Conservation (phyloP, 2,888 invertebrate species). For the Nezara viridula region DNA sequence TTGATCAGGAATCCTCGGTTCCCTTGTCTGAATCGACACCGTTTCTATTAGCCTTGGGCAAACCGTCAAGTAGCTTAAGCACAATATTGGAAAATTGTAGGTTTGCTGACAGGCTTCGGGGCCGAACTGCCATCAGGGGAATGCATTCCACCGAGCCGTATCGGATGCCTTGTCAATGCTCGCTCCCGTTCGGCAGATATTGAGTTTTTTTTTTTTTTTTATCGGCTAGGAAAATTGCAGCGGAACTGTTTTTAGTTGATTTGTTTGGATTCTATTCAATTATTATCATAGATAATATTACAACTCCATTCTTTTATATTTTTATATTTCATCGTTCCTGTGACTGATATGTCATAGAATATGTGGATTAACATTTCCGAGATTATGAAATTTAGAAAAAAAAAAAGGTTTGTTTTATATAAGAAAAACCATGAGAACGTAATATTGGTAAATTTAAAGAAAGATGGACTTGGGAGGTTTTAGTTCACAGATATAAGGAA, state of each 20-base stretch:
- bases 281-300: too few relatives aligned
- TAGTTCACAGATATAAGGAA: too few relatives aligned
- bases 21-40: conserved; percentile 5
- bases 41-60: conserved; percentile 25
- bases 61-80: conserved; percentile 32
- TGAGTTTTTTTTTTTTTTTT: background rate
- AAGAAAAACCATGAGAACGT: too few relatives aligned
- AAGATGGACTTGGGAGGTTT: too few relatives aligned
- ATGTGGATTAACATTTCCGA: too few relatives aligned
- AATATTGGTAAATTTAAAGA: too few relatives aligned
- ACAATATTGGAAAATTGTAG: conserved; percentile 20
- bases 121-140: background rate
- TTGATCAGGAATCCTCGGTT: conserved; percentile 30
- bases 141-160: background rate
- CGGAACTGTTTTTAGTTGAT: background rate
- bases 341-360: too few relatives aligned
- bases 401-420: too few relatives aligned
- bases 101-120: background rate
- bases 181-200: background rate
- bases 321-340: too few relatives aligned
- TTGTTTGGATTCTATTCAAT: background rate
- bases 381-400: too few relatives aligned
- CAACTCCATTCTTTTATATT: too few relatives aligned
- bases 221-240: background rate
- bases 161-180: background rate